These are phyloP conservation scores for Myotis brandtii DNA, from an alignment of 2,113 vertebrate genomes.

Conservation along the genomic window DNA sequence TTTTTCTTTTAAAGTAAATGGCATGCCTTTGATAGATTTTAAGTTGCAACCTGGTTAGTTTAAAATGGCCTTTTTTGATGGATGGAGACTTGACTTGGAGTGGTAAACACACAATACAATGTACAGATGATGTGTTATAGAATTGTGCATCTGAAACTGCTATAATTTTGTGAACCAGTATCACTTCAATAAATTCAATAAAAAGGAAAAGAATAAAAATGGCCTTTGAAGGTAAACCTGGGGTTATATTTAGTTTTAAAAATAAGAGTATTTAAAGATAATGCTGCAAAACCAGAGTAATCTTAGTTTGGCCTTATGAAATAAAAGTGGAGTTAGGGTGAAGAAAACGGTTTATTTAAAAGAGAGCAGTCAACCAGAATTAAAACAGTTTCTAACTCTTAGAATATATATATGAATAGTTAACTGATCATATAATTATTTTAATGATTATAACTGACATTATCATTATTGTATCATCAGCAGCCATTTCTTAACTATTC, in stretches of 20 bases:
- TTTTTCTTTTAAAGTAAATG: background rate
- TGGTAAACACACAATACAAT: too few relatives aligned
- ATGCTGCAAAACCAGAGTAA: background rate
- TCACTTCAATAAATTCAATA: too few relatives aligned
- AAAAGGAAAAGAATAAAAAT: background rate
- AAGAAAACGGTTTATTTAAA: constrained; percentile 14
- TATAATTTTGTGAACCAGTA: too few relatives aligned
- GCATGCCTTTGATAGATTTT: background rate
- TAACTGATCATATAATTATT: constrained; percentile 7
- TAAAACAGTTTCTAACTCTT: background rate
- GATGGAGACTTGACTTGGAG: too few relatives aligned
- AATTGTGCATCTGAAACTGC: too few relatives aligned
- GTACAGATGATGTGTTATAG: too few relatives aligned
- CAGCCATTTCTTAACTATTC: background rate
- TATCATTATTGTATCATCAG: background rate
- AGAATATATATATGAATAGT: background rate
- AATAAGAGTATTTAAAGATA: background rate
- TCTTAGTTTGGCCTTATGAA: background rate
- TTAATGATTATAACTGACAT: background rate
- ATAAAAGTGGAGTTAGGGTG: background rate
- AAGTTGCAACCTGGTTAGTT: background rate
- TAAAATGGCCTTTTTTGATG: constrained; percentile 42
- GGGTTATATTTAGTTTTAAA: background rate
- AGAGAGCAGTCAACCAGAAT: background rate
- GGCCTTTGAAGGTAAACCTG: constrained; percentile 45